These are phyloP conservation scores for Geodia barretti DNA, from an alignment of 37 sponge, comb jelly and placozoan genomes.

Conservation along the genomic window DNA sequence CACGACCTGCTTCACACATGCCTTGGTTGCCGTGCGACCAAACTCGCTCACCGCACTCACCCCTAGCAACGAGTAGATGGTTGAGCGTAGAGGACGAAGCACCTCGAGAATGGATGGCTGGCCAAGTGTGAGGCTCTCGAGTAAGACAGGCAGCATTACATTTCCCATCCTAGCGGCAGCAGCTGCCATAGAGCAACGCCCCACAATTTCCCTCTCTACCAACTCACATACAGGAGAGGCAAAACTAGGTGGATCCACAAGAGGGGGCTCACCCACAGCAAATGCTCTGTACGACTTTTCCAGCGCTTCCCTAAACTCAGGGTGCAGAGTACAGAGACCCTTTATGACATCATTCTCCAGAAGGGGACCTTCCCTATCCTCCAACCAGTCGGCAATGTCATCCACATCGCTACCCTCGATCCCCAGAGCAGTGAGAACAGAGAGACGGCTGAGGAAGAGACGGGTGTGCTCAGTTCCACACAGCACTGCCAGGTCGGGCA, in stretches of 20 bases:
- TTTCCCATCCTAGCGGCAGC: not conserved
- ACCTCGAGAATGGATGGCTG: slow-evolving; percentile 30
- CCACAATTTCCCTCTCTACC: not conserved
- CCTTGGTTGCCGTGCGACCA: slow-evolving; percentile 7
- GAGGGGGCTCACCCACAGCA: not conserved
- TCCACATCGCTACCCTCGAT: slow-evolving; percentile 5
- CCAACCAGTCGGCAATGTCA: slow-evolving; percentile 32
- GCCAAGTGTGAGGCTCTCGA: slow-evolving; percentile 26
- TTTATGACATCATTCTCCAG: not conserved
- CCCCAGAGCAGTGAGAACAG: slow-evolving; percentile 1
- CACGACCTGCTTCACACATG: not conserved
- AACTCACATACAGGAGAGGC: not conserved
- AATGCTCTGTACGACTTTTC: not conserved
- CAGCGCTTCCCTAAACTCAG: not conserved
- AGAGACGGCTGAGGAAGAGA: not conserved
- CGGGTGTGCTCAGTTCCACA: slow-evolving; percentile 59
- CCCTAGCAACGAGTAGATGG: slow-evolving; percentile 45
- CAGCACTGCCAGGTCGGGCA: slow-evolving; percentile 55
- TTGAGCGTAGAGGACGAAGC: slow-evolving; percentile 27
- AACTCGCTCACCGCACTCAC: slow-evolving; percentile 40
- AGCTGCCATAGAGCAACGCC: not conserved
- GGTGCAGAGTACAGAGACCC: not conserved
- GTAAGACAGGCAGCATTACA: not conserved
- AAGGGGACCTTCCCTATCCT: not conserved
- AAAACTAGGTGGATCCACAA: not conserved